phyloP scores from a whole-genome alignment of 2,888 invertebrate genomes.

The Anarsia innoxiella region DNA sequence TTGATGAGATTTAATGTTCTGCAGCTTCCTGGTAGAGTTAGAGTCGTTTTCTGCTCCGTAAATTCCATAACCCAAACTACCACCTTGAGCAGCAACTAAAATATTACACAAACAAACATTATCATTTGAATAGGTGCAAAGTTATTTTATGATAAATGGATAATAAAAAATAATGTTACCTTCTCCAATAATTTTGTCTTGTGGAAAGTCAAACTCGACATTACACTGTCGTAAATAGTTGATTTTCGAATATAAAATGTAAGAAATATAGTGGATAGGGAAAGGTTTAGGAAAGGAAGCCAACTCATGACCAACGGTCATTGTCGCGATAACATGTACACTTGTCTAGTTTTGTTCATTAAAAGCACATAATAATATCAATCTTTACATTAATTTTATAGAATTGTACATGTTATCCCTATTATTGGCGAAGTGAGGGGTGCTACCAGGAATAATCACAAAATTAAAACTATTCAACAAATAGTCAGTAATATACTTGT shows the following conservation, averaged over 20 bases:
- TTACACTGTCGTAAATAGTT: no score
- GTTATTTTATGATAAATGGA: conserved; percentile 1
- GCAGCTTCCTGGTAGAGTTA: conserved; percentile 55
- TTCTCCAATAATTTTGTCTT: no score
- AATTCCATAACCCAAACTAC: conserved; percentile 75
- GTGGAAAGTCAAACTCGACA: no score
- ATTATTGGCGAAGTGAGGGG: conserved; percentile 72
- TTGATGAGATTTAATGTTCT: conserved; percentile 67
- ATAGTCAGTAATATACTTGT: conserved; percentile 75
- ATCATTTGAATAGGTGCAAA: neutral
- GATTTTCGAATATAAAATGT: no score
- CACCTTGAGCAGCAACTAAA: conserved; percentile 72
- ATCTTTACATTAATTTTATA: conserved; percentile 8
- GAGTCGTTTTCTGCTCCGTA: conserved; percentile 66
- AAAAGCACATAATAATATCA: conserved; percentile 13
- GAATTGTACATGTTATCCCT: conserved; percentile 70
- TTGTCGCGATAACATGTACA: conserved; percentile 66
- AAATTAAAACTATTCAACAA: conserved; percentile 73
- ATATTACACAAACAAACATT: neutral
- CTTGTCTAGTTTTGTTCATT: conserved; percentile 4
- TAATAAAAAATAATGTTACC: conserved; percentile 6
- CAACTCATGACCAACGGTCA: conserved; percentile 48
- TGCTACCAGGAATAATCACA: conserved; percentile 77
- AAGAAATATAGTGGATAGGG: conserved; percentile 12
- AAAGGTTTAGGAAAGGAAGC: conserved; percentile 46